Percentiles rank a stretch among this genome's conserved stretches.
These are phyloP conservation scores for Gastrophysa polygoni DNA, from an alignment of 2,888 invertebrate genomes.

Conservation along the genomic window DNA sequence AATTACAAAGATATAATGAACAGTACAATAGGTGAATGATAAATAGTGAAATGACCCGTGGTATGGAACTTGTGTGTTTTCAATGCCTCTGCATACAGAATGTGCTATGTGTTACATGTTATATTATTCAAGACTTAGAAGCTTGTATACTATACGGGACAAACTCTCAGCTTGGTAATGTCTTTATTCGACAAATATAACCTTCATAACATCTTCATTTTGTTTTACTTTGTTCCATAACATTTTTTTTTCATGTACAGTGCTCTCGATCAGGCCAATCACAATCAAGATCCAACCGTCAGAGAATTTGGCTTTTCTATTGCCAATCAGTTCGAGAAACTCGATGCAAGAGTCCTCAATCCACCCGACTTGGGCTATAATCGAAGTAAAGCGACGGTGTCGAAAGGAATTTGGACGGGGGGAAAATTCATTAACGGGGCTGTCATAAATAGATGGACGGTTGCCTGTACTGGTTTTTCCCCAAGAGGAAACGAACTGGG, in stretches of 20 bases:
- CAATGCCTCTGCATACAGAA: too few species aligned
- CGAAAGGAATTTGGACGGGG: conserved; percentile 59
- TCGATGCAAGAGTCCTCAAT: conserved; percentile 77
- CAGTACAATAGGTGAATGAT: too few species aligned
- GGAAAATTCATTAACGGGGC: conserved; percentile 53
- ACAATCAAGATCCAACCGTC: conserved; percentile 63
- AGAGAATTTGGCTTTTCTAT: conserved; percentile 84
- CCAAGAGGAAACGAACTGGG: conserved; percentile 39
- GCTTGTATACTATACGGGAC: too few species aligned
- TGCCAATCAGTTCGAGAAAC: conserved; percentile 72
- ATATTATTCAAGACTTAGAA: too few species aligned
- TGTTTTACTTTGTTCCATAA: too few species aligned
- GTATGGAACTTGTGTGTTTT: too few species aligned
- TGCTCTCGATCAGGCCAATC: conserved; percentile 37
- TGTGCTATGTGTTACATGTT: too few species aligned
- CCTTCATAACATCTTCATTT: too few species aligned
- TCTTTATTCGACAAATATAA: too few species aligned
- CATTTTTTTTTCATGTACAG: background rate
- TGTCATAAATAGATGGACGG: conserved; percentile 58
- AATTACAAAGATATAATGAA: too few species aligned
- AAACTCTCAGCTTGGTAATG: too few species aligned
- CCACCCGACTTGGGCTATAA: conserved; percentile 80
- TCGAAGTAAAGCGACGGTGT: conserved; percentile 49
- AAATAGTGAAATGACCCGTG: too few species aligned
- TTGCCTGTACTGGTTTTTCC: conserved; percentile 54